Base-by-base conservation (phyloP, 2,797 vertebrate genomes). In the Cuniculus paca region DNA sequence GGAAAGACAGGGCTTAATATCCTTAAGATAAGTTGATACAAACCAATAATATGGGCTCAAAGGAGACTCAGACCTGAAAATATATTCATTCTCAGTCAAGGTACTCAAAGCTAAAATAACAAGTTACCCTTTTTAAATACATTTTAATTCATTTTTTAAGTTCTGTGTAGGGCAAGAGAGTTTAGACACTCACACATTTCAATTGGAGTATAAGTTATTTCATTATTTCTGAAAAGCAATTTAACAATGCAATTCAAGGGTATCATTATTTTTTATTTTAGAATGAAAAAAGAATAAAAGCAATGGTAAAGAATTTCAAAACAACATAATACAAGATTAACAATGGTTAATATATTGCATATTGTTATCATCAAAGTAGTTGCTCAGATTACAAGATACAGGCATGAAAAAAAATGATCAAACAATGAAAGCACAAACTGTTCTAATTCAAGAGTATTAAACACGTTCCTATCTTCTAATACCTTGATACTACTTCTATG, bases 131-230 rank as follows among this genome's bases (percentile, higher is more conserved):
- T 87, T 87, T 92, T 97, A 60, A 78, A 74, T 13, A 2, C n/a
- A 50, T 28, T 82, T 48, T 50, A 50, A 77, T 78, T 19, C 48
- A 34, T 34, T 78, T 95, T 94, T 79, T 54, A 19, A 91, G 20
- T 74, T 20, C 42, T 93, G 36, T 4, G 65, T 82, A 81, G 0
- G 72, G 42, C 52, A 78, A 91, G 42, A 50, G 34, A 61, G 13
- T 88, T 88, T 72, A 94, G 74, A 50, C 42, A 50, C 50, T 50
- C 50, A 82, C 39, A 90, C 22, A 94, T 92, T 96, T 96, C 60
- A 81, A n/a, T 74, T 87, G 42, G 20, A 65, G 83, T 56, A 24
- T 93, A 85, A 94, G 68, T 94, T 85, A 97, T 97, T 97, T 95
- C 89, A 95, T 82, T 90, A 96, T 85, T 96, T 79, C 80, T 94